Evolutionary conservation across 2,797 vertebrate species (phyloP).

Genomic region (Sebastiscus tertius): DNA sequence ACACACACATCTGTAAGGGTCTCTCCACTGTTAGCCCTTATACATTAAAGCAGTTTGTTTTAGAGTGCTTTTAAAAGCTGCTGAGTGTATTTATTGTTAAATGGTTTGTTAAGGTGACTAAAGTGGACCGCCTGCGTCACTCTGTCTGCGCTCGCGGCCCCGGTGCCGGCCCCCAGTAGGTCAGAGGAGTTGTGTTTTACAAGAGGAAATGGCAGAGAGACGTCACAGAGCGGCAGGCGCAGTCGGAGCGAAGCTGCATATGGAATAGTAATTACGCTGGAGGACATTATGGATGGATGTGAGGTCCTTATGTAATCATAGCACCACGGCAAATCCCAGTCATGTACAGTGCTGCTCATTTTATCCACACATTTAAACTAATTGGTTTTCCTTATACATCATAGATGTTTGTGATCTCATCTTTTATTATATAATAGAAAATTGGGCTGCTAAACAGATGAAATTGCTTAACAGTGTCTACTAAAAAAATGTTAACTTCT

Average conservation of each 20-base stretch:
- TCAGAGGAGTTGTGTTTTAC: slow-evolving; percentile 52
- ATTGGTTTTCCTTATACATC: slow-evolving; percentile 31
- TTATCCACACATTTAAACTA: slow-evolving; percentile 27
- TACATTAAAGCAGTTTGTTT: slow-evolving; percentile 44
- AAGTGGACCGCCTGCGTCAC: slow-evolving; percentile 46
- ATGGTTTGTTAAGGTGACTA: slow-evolving; percentile 49
- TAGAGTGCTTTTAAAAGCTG: slow-evolving; percentile 48
- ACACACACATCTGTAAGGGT: slow-evolving; percentile 10
- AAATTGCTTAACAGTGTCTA: neutral
- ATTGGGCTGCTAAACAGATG: neutral
- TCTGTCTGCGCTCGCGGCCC: slow-evolving; percentile 28
- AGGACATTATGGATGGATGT: slow-evolving; percentile 53
- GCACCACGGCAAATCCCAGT: slow-evolving; percentile 21
- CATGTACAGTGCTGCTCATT: slow-evolving; percentile 21
- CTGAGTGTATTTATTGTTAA: slow-evolving; percentile 47
- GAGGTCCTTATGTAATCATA: slow-evolving; percentile 46
- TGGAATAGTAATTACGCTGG: slow-evolving; percentile 58
- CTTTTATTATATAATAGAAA: slow-evolving; percentile 3
- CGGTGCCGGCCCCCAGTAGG: slow-evolving; percentile 21
- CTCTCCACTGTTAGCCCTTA: slow-evolving; percentile 13
- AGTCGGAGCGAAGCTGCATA: slow-evolving; percentile 42
- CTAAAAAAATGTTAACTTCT: too few relatives aligned
- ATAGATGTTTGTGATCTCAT: slow-evolving; percentile 4
- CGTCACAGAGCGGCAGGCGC: slow-evolving; percentile 16
- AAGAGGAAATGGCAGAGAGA: slow-evolving; percentile 58